phyloP scores from a whole-genome alignment of 2,113 vertebrate genomes.

The Pachycephala philippinensis region DNA sequence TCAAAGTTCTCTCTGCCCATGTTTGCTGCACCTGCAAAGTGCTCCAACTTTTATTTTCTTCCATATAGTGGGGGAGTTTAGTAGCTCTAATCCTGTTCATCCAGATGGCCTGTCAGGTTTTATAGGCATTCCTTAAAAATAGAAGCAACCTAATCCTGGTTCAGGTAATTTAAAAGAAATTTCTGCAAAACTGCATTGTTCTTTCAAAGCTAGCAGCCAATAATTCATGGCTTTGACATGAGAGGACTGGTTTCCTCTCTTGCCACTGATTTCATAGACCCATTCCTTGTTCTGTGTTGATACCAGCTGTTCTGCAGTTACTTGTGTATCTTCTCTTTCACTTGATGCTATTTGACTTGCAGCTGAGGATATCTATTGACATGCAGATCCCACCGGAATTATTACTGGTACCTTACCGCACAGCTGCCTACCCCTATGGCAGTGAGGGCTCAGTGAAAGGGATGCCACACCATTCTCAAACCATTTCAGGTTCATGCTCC shows the following conservation, averaged over 20 bases:
- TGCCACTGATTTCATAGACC: neutral
- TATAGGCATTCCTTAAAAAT: neutral
- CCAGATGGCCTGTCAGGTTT: neutral
- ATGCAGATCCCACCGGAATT: neutral
- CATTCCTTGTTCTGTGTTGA: neutral
- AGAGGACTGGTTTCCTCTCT: neutral
- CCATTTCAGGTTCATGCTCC: neutral
- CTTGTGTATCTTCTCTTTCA: neutral
- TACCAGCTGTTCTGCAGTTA: neutral
- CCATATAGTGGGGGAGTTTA: neutral
- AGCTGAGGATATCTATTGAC: rapidly evolving
- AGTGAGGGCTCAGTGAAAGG: neutral
- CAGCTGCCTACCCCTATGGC: neutral
- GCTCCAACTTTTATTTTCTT: neutral
- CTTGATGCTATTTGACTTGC: neutral
- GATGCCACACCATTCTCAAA: neutral
- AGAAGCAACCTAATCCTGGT: neutral
- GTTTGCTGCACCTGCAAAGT: neutral
- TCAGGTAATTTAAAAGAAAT: neutral
- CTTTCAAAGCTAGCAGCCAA: neutral
- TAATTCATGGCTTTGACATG: neutral
- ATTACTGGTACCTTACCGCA: neutral
- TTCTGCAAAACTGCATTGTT: neutral
- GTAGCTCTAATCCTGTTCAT: neutral
- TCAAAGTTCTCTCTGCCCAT: neutral